Evolutionary conservation across 2,888 invertebrate species (phyloP).

Genomic region (Uropetala carovei): DNA sequence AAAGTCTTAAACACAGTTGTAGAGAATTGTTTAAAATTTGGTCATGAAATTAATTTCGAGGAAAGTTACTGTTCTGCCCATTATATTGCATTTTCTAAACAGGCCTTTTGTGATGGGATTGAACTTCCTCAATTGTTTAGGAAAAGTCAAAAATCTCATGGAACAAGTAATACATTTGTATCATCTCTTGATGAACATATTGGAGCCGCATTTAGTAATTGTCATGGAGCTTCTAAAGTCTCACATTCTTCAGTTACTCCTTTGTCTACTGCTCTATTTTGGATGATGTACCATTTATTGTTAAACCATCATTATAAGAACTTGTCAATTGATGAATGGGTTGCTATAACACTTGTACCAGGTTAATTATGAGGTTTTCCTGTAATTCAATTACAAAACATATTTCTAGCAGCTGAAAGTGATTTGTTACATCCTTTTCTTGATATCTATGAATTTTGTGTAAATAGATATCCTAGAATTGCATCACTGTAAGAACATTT

Average conservation of each 20-base stretch:
- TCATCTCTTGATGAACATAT: slow-evolving; percentile 15
- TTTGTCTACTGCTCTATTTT: background rate
- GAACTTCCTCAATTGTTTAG: background rate
- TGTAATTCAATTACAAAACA: background rate
- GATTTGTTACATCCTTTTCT: slow-evolving; percentile 2
- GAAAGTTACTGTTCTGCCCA: background rate
- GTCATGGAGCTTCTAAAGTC: background rate
- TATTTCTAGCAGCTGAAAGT: background rate
- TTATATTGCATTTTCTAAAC: slow-evolving; percentile 17
- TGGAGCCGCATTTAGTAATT: background rate
- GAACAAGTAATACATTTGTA: background rate
- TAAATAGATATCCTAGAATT: background rate
- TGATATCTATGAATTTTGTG: background rate
- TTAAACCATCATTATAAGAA: background rate
- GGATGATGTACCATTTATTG: background rate
- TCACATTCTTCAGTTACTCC: background rate
- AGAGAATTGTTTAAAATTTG: background rate
- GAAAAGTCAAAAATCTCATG: slow-evolving; percentile 26
- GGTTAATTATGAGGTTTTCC: slow-evolving; percentile 16
- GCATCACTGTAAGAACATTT: background rate
- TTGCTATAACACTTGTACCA: background rate
- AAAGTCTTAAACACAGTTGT: background rate
- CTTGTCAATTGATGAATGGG: background rate
- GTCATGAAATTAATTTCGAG: background rate
- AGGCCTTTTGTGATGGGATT: background rate